Percentiles rank a stretch among this genome's conserved stretches.
These are phyloP conservation scores for Kobus ellipsiprymnus DNA, from an alignment of 2,113 vertebrate species.

Conservation along the genomic window DNA sequence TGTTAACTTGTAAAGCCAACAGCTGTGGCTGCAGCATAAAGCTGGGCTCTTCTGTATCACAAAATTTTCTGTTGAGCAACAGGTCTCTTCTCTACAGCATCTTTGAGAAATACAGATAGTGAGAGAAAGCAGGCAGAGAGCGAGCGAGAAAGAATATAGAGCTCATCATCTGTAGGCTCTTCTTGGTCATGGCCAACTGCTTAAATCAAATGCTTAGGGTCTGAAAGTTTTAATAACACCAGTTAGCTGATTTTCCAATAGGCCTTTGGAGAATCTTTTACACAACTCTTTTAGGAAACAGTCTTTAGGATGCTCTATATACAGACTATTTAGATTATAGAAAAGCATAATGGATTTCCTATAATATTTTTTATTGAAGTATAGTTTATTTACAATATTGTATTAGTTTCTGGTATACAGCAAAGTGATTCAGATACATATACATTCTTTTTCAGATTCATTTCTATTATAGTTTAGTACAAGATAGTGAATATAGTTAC, in stretches of 20 bases:
- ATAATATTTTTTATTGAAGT: background rate
- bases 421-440: background rate
- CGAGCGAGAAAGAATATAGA: background rate
- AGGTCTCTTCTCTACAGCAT: background rate
- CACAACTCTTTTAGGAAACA: background rate
- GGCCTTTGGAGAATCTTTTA: background rate
- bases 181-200: background rate
- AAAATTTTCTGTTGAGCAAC: background rate
- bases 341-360: background rate
- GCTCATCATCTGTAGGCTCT: background rate
- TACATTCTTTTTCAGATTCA: background rate
- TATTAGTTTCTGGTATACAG: background rate
- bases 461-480: background rate
- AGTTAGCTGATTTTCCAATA: background rate
- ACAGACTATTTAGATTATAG: background rate
- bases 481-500: background rate
- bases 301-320: background rate
- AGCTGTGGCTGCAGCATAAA: background rate
- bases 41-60: background rate
- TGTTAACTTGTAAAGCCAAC: background rate
- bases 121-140: background rate
- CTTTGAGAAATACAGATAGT: background rate
- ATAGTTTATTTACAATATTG: background rate
- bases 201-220: background rate
- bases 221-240: background rate